Evolutionary conservation across 2,113 vertebrate species (phyloP).

Genomic region (Meriones unguiculatus): DNA sequence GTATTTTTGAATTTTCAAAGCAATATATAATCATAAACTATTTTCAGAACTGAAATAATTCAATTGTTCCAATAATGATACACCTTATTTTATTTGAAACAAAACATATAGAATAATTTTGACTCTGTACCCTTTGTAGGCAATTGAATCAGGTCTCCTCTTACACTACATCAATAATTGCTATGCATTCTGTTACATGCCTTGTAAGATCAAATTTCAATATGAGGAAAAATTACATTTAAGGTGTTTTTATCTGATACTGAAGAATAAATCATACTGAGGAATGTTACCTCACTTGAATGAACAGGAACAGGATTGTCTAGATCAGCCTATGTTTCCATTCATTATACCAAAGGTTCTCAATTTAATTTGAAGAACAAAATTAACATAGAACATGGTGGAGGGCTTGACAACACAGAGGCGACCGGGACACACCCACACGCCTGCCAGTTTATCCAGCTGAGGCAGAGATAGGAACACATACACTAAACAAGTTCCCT

Average conservation of each 20-base stretch:
- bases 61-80: background rate
- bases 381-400: background rate
- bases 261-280: background rate
- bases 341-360: background rate
- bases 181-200: background rate
- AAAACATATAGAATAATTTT: background rate
- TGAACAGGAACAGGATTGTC: background rate
- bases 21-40: background rate
- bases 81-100: background rate
- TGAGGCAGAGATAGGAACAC: rapidly evolving
- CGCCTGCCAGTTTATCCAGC: rapidly evolving
- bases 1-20: background rate
- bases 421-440: rapidly evolving
- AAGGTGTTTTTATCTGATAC: background rate
- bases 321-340: background rate
- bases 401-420: background rate
- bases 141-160: background rate
- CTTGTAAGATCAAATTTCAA: background rate
- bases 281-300: background rate
- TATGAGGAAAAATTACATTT: background rate
- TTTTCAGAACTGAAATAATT: background rate
- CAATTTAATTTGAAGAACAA: background rate
- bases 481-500: background rate
- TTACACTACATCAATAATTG: background rate
- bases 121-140: background rate